Percentiles rank a stretch among this genome's conserved stretches.
Conservation (phyloP, 2,113 vertebrate species). For the Callithrix jacchus region DNA sequence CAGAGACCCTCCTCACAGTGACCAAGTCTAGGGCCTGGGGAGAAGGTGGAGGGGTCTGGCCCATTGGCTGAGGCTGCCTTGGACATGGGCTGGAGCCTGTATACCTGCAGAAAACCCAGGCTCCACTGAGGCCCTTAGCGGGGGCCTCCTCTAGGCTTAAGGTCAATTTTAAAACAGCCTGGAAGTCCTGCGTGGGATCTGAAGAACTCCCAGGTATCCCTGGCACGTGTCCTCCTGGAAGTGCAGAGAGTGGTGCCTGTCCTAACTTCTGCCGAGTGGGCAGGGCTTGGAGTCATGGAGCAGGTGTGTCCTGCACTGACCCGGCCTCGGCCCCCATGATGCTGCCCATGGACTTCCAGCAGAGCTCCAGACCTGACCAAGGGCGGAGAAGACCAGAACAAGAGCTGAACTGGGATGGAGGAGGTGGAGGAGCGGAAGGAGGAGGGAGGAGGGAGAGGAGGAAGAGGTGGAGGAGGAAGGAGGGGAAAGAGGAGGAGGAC, state of each 20-base stretch:
- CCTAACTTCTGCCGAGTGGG: too few relatives aligned
- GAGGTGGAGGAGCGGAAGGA: too few relatives aligned
- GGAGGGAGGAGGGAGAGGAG: too few relatives aligned
- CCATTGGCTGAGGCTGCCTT: fast-evolving
- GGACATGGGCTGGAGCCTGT: too few relatives aligned
- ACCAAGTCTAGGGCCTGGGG: not conserved
- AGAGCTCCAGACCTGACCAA: not conserved
- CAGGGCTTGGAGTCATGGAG: too few relatives aligned
- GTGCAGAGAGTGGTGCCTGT: fast-evolving
- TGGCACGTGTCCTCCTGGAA: fast-evolving
- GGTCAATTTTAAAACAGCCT: fast-evolving
- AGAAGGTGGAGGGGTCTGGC: not conserved
- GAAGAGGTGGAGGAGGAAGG: fast-evolving
- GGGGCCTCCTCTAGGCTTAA: not conserved
- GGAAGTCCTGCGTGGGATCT: fast-evolving
- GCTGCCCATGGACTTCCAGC: not conserved
- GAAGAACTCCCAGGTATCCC: not conserved
- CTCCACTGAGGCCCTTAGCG: fast-evolving
- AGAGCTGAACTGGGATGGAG: not conserved
- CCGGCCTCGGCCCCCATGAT: fast-evolving
- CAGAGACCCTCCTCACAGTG: fast-evolving
- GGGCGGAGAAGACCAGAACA: too few relatives aligned
- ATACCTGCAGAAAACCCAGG: not conserved
- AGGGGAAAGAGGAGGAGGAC: fast-evolving
- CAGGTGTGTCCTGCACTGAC: too few relatives aligned